A percentile compares a stretch with the other conserved stretches of the same genome.
These are phyloP conservation scores for Conops quadrifasciatus DNA, from an alignment of 2,888 invertebrate genomes.

Conservation along the genomic window DNA sequence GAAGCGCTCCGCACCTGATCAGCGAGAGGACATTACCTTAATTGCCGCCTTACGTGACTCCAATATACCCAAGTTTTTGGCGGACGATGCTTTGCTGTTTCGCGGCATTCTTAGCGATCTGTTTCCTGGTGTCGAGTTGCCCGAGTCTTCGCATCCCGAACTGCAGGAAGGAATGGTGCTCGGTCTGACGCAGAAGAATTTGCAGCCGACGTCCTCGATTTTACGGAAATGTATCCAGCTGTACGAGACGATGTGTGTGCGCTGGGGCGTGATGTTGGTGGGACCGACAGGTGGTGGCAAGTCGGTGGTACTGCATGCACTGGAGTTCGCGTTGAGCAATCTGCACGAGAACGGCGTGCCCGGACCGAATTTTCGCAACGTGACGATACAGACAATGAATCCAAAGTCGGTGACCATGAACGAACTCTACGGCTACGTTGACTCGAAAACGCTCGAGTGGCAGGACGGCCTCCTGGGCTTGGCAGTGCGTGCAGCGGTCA, in stretches of 20 bases:
- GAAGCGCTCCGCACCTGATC: constrained; percentile 85
- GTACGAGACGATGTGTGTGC: constrained; percentile 89
- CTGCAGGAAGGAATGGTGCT: constrained; percentile 74
- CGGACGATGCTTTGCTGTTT: constrained; percentile 84
- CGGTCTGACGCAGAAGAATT: constrained; percentile 68
- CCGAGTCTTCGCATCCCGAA: constrained; percentile 80
- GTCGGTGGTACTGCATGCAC: constrained; percentile 78
- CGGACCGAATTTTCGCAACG: constrained; percentile 74
- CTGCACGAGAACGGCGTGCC: constrained; percentile 71
- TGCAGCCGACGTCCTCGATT: constrained; percentile 71
- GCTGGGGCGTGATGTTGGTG: constrained; percentile 93
- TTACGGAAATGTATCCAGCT: constrained; percentile 73
- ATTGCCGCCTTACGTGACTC: constrained; percentile 88
- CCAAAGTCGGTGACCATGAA: constrained; percentile 89
- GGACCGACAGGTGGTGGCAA: constrained; percentile 92
- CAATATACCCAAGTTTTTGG: constrained; percentile 88
- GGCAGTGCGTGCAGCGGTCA: constrained; percentile 60
- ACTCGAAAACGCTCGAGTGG: constrained; percentile 87
- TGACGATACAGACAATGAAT: constrained; percentile 82
- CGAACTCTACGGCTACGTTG: constrained; percentile 88
- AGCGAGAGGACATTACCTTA: constrained; percentile 83
- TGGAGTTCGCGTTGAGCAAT: constrained; percentile 75
- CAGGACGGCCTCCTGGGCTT: constrained; percentile 83
- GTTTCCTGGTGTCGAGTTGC: constrained; percentile 83
- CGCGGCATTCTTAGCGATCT: constrained; percentile 89